Base-by-base conservation (phyloP, 2,888 invertebrate genomes). In the Syritta pipiens region DNA sequence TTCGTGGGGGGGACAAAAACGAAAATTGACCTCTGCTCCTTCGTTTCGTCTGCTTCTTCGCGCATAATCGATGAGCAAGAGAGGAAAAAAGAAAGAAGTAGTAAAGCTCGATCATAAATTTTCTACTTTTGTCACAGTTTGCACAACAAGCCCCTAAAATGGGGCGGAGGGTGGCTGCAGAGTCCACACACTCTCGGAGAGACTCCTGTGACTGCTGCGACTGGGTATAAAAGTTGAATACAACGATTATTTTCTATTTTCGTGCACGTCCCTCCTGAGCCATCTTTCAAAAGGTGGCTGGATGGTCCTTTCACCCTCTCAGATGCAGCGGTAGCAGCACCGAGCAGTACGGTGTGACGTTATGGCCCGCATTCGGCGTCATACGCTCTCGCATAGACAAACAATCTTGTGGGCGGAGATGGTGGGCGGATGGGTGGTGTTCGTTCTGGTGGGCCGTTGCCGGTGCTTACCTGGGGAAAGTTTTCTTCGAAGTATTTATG, bases 71-170 rank as follows among this genome's bases (percentile, higher is more conserved):
- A 71, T 59, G n/a, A n/a, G n/a, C n/a, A n/a, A n/a, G n/a, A n/a
- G n/a, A n/a, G n/a, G n/a, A n/a, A n/a, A n/a, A 46, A 46, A 35
- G 35, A 44, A 63, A 51, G n/a, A 26, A 42, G 68, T 24, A 76
- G 57, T 71, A 71, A 77, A 77, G n/a, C 32, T 77, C 46, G 76
- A 77, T 77, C 51, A 65, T 77, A 77, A 71, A 77, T 71, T 65
- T 59, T 65, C 42, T 5, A 71, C 71, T 59, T 65, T 65, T 77
- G 71, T 71, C 65, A 77, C 71, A 77, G 76, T 71, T 59, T 71
- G 59, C 51, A 71, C 59, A 71, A 53, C 46, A 65, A 57, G 28
- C 12, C 19, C 37, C 7, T 6, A 9, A 22, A 12, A 28, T 1
- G 44, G 7, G 3, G 12, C 7, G 10, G 19, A 7, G 12, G 14